These are phyloP conservation scores for Petrophora chlorosata DNA, from an alignment of 2,888 invertebrate genomes.

Conservation along the genomic window DNA sequence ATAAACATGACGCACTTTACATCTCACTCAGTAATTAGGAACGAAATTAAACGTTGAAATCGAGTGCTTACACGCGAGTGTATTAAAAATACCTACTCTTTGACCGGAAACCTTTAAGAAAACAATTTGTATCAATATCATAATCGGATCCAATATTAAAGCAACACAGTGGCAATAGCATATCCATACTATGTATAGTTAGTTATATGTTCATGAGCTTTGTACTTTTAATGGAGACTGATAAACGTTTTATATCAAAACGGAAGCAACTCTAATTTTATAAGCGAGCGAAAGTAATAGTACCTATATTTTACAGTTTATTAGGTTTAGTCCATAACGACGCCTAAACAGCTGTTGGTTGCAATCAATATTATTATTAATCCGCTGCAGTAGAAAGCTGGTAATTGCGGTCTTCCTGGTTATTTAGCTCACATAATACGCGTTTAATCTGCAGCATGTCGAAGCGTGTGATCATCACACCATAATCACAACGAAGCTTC, in stretches of 20 bases:
- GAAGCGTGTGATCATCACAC: slow-evolving; percentile 35
- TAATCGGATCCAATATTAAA: too few species aligned
- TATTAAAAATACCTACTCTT: too few species aligned
- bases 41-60: too few species aligned
- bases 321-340: background rate
- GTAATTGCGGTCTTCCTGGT: slow-evolving; percentile 42
- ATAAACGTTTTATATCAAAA: background rate
- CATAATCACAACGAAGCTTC: slow-evolving; percentile 28
- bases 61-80: too few species aligned
- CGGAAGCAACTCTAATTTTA: background rate
- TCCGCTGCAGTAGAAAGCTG: slow-evolving; percentile 42
- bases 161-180: background rate
- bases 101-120: too few species aligned
- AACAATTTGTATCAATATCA: too few species aligned
- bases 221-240: too few species aligned
- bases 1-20: too few species aligned
- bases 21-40: too few species aligned
- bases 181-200: too few species aligned
- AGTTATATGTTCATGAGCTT: too few species aligned
- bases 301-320: background rate
- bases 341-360: background rate
- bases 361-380: slow-evolving; percentile 21
- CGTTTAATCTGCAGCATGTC: slow-evolving; percentile 23
- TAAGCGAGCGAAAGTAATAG: slow-evolving; percentile 6
- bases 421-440: slow-evolving; percentile 30